These are phyloP conservation scores for Syngnathus rostellatus DNA, from an alignment of 2,797 vertebrate species.

Conservation along the genomic window DNA sequence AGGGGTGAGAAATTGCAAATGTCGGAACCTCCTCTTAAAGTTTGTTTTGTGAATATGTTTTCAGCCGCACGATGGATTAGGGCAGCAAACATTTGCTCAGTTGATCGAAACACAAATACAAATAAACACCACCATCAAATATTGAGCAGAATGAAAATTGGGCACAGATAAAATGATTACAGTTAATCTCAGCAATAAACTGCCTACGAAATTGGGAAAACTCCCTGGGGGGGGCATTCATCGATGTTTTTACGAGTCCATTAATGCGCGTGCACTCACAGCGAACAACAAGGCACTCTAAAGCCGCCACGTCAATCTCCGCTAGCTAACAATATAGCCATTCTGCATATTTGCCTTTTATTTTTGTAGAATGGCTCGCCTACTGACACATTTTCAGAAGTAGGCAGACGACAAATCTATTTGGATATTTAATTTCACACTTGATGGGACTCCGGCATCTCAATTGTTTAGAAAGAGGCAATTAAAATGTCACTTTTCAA, in stretches of 20 bases:
- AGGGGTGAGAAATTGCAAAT: constrained; percentile 48
- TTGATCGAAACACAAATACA: constrained; percentile 46
- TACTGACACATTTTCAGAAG: neutral
- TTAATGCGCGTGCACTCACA: too few relatives aligned
- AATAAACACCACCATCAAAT: constrained; percentile 38
- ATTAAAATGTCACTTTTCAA: neutral
- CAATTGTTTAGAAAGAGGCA: neutral
- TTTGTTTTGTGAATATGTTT: constrained; percentile 57
- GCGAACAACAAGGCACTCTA: too few relatives aligned
- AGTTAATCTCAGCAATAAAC: neutral
- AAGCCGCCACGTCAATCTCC: neutral
- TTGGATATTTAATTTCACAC: neutral
- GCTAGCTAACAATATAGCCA: neutral
- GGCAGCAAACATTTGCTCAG: constrained; percentile 35
- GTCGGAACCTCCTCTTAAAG: constrained; percentile 41
- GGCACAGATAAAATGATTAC: neutral
- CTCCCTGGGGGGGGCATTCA: too few relatives aligned
- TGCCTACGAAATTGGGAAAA: too few relatives aligned
- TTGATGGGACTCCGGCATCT: neutral
- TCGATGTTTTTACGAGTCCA: too few relatives aligned
- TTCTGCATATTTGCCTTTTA: neutral
- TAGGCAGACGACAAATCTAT: neutral
- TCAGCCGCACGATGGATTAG: constrained; percentile 47
- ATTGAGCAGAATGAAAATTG: constrained; percentile 29
- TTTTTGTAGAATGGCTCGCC: neutral